These are phyloP conservation scores for Megaceryle torquata DNA, from an alignment of 2,113 vertebrate species.

Conservation along the genomic window DNA sequence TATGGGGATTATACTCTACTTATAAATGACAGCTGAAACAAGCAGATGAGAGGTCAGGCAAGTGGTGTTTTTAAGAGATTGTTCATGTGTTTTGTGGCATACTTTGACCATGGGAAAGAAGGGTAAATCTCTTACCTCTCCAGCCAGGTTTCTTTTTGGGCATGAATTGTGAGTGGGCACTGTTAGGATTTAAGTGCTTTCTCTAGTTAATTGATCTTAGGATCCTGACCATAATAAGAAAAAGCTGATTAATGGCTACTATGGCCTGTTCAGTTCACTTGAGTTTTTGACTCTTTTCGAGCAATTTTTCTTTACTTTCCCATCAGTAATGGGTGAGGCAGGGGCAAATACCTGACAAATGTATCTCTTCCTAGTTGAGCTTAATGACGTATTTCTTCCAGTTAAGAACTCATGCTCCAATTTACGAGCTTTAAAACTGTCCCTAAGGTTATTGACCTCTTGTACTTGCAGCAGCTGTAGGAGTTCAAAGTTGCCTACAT, in stretches of 20 bases:
- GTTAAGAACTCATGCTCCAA: neutral
- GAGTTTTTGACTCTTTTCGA: neutral
- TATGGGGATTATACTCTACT: neutral
- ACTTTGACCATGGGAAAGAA: neutral
- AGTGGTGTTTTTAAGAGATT: neutral
- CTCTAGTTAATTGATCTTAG: neutral
- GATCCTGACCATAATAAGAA: neutral
- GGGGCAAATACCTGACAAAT: neutral
- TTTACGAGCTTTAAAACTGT: neutral
- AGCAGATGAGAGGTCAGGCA: neutral
- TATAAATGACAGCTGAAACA: neutral
- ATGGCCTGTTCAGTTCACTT: neutral
- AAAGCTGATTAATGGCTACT: neutral
- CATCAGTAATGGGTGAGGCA: neutral
- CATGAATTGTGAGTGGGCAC: fast-evolving
- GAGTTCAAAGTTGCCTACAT: neutral
- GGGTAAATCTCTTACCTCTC: neutral
- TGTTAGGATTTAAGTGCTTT: neutral
- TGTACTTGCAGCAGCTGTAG: neutral
- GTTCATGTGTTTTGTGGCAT: neutral
- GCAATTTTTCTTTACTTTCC: neutral
- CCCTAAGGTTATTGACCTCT: neutral
- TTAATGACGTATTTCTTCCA: neutral
- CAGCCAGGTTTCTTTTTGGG: fast-evolving
- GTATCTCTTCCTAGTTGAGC: neutral